Conservation (phyloP, 2,888 invertebrate species). For the Brachypalpus laphriformis region DNA sequence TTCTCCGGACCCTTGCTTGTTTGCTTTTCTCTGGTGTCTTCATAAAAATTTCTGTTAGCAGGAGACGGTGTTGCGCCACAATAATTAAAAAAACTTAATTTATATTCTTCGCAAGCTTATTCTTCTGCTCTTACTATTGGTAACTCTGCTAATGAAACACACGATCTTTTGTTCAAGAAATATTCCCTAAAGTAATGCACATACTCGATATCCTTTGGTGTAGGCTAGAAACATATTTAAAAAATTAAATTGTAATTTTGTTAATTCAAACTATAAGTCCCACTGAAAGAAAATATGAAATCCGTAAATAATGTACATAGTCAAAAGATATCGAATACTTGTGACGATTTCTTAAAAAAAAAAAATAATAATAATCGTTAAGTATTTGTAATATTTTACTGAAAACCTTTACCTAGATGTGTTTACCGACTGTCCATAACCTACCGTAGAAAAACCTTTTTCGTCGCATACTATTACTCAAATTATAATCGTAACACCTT, state of each 20-base stretch:
- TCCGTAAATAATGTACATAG: background rate
- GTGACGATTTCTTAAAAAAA: background rate
- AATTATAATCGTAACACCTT: slow-evolving; percentile 15
- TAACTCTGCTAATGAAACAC: no score
- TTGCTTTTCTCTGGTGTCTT: no score
- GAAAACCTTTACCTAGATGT: background rate
- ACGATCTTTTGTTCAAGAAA: no score
- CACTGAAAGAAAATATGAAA: background rate
- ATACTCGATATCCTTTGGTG: background rate
- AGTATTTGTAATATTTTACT: slow-evolving; percentile 11
- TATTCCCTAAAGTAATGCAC: background rate
- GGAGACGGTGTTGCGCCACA: no score
- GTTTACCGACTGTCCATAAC: slow-evolving; percentile 7
- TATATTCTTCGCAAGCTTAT: no score
- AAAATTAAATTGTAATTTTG: background rate
- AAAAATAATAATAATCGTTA: no score
- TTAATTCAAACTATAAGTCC: background rate
- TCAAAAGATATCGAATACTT: background rate
- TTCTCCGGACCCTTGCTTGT: no score
- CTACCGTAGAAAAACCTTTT: slow-evolving; percentile 7
- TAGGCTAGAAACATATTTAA: slow-evolving; percentile 15
- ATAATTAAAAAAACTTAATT: no score
- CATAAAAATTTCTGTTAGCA: no score
- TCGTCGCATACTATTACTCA: background rate
- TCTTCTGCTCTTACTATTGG: no score